Evolutionary conservation across 2,113 vertebrate genomes (phyloP), one percentile per base, ranked within the genome.

Genomic region (Otolemur garnettii): DNA sequence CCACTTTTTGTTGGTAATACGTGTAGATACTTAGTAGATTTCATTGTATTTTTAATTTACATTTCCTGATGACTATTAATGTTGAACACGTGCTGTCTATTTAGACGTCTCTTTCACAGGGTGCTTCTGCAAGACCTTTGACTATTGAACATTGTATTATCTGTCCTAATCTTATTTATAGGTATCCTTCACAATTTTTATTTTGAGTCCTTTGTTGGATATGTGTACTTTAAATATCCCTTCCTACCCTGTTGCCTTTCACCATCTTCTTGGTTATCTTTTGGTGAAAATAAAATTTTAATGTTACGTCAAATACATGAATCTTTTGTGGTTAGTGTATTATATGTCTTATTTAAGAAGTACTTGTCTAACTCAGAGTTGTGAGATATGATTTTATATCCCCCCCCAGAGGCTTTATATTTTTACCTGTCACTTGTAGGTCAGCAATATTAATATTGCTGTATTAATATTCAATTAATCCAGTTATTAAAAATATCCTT

Each of bases 391-490:
- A 15, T 81, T 64, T 86, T 94, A 33, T n/a, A 17, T 77, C 59
- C 28, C 68, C 33, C 83, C 87, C 11, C n/a, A 69, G 88, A 62
- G 26, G 26, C 8, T 1, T 69, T 82, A 68, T 2, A 62, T 28
- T 79, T 87, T 88, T 19, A 38, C 24, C 19, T 69, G 24, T 66
- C 50, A 91, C 4, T 33, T 60, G 80, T 30, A 62, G 21, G 9
- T 59, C 17, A 60, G 74, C 14, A 30, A 80, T 75, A 42, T 38
- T 9, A 50, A 68, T 33, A 50, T 50, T 50, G 45, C 74, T 57
- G 42, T 81, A 62, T 94, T 86, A 81, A 19, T 75, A 81, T 38
- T 50, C 24, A 80, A 68, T 79, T 81, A 89, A n/a, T 79, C 64
- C 19, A 91, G 18, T 38, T 64, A 66, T 57, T 66, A 22, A 64